Conservation (phyloP, 2,113 vertebrate genomes). For the Leuciscus idus region DNA sequence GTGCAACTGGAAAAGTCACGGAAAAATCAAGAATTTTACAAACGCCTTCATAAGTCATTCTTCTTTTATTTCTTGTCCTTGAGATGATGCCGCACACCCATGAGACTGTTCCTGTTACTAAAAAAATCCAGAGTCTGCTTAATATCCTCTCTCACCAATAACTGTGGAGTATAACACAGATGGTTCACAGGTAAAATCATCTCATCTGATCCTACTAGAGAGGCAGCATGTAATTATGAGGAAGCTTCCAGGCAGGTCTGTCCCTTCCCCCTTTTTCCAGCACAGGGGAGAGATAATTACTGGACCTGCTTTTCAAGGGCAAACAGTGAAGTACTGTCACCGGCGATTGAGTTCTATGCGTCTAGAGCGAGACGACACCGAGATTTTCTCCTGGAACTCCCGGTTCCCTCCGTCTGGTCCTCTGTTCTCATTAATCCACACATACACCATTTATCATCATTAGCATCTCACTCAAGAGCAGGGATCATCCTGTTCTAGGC, state of each 20-base stretch:
- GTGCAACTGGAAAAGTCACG: background rate
- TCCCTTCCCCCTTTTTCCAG: constrained; percentile 53
- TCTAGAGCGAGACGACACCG: constrained; percentile 7
- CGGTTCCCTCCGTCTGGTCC: constrained; percentile 36
- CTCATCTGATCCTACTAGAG: constrained; percentile 51
- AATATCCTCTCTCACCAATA: constrained; percentile 26
- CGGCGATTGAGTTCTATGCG: constrained; percentile 13
- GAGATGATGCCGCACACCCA: background rate
- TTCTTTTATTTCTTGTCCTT: constrained; percentile 15
- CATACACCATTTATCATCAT: constrained; percentile 60
- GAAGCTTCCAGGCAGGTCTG: constrained; percentile 58
- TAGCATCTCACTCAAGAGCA: constrained; percentile 43
- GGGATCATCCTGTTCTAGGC: constrained; percentile 20
- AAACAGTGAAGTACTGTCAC: constrained; percentile 40
- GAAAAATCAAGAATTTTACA: background rate
- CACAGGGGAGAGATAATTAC: constrained; percentile 60
- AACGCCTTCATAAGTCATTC: background rate
- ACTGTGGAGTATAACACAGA: constrained; percentile 27
- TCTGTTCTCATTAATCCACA: constrained; percentile 58
- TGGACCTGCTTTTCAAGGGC: constrained; percentile 58
- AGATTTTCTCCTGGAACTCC: constrained; percentile 26
- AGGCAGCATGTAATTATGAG: constrained; percentile 59
- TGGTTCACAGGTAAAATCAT: constrained; percentile 49
- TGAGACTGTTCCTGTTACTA: background rate
- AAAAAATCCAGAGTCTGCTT: constrained; percentile 2